Conservation (phyloP, 2,113 vertebrate genomes). For the Bambusicola thoracicus region DNA sequence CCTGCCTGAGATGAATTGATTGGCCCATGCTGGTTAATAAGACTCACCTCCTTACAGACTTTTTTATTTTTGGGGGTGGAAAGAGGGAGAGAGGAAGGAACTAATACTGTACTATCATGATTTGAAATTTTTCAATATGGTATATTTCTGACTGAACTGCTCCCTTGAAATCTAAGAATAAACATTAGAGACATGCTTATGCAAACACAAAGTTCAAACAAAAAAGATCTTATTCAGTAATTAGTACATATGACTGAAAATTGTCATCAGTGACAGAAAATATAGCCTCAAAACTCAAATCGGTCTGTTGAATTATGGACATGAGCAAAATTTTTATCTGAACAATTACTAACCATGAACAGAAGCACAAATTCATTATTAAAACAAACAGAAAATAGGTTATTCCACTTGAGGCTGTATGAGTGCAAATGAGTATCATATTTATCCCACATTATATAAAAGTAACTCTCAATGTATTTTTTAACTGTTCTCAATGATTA, state of each 20-base stretch:
- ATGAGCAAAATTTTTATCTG: background rate
- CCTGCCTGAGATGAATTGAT: background rate
- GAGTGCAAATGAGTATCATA: background rate
- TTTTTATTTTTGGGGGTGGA: background rate
- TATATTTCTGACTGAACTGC: background rate
- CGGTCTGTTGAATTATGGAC: background rate
- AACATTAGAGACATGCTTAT: background rate
- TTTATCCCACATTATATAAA: background rate
- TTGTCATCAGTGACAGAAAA: background rate
- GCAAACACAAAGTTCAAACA: background rate
- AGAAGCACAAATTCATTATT: background rate
- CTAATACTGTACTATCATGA: background rate
- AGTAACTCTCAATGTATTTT: background rate
- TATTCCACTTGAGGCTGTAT: background rate
- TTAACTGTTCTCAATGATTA: background rate
- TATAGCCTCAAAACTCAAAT: background rate
- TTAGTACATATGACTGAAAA: background rate
- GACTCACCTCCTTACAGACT: background rate
- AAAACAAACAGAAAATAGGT: background rate
- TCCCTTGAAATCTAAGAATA: background rate
- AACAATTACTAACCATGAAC: background rate
- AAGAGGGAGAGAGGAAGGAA: background rate
- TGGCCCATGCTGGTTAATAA: background rate
- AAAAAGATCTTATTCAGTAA: background rate
- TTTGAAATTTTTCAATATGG: background rate